Evolutionary conservation across 2,888 invertebrate genomes (phyloP), one percentile per base, ranked within the genome.

Genomic region (Erannis defoliaria): DNA sequence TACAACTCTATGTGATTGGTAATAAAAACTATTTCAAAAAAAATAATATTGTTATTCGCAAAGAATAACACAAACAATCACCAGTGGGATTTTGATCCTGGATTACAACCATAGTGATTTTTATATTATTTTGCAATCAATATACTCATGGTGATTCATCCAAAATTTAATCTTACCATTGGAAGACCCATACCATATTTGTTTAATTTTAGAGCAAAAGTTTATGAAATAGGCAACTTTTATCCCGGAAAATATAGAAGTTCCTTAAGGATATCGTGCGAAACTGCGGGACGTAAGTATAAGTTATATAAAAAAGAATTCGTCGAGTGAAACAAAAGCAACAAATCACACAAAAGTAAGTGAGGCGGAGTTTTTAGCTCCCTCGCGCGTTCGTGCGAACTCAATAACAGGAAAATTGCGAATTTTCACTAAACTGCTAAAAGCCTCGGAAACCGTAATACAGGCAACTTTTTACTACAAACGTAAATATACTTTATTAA

Each of bases 281-380:
- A 38, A 38, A 6, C 14, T 1, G 10, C 3, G 9, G 10, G 19
- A 3, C 14, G 10, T 5, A n/a, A 1, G 1, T 16, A 37, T 5
- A n/a, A 35, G 18, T 38, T 3, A 18, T 18, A 1, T 19, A 38
- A 18, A 38, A 40, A 40, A 4, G 9, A 18, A 19, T 1, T 2
- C 19, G 23, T 42, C 6, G 42, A 29, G 10, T 45, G 9, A 45
- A 49, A 35, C 19, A 49, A 50, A 26, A 16, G 50, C 35, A 26
- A 50, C 37, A 50, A 37, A 50, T 26, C 50, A 50, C 33, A 43
- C 42, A 53, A 14, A 53, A 42, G 42, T 35, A 54, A 54, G 12
- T n/a, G 29, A 37, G 37, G 2, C 31, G 23, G 42, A 23, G 35
- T 45, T 54, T 46, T 40, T 14, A 31, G 38, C 26, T 45, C 21